A percentile compares a stretch with the other conserved stretches of the same genome.
These are phyloP conservation scores for Megaceryle alcyon DNA, from an alignment of 2,797 vertebrate genomes.

Conservation along the genomic window DNA sequence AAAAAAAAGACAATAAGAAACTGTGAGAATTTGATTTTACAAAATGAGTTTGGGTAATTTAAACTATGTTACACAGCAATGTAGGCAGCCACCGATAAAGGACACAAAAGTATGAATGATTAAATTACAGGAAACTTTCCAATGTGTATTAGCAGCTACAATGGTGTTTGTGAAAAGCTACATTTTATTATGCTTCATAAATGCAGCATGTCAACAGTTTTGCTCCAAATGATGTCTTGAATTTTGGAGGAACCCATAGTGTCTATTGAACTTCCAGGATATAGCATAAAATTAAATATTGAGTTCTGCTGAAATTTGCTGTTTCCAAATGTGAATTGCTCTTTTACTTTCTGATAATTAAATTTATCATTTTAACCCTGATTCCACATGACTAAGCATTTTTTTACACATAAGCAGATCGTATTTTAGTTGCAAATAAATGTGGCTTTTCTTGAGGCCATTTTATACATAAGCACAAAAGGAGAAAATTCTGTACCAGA, in stretches of 20 bases:
- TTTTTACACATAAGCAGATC: slow-evolving; percentile 20
- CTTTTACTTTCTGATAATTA: slow-evolving; percentile 20
- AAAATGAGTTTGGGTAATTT: not conserved
- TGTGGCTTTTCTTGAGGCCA: not conserved
- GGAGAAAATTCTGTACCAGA: not conserved
- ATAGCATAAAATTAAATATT: not conserved
- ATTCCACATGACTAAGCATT: not conserved
- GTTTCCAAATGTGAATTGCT: not conserved
- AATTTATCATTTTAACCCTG: not conserved
- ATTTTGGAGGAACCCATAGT: not conserved
- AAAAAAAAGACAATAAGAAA: not conserved
- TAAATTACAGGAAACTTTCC: not conserved
- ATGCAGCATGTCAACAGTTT: not conserved
- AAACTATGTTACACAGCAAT: not conserved
- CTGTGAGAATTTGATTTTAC: not conserved
- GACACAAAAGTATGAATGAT: not conserved
- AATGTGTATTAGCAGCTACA: not conserved
- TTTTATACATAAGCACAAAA: not conserved
- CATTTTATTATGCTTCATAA: not conserved
- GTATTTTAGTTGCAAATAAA: not conserved
- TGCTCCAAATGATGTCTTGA: not conserved
- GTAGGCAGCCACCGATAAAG: not conserved
- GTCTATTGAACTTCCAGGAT: not conserved
- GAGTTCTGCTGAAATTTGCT: not conserved
- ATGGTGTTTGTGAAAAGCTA: not conserved